Base-by-base conservation (phyloP, 1,140 invertebrate species). In the Habropoda laboriosa region DNA sequence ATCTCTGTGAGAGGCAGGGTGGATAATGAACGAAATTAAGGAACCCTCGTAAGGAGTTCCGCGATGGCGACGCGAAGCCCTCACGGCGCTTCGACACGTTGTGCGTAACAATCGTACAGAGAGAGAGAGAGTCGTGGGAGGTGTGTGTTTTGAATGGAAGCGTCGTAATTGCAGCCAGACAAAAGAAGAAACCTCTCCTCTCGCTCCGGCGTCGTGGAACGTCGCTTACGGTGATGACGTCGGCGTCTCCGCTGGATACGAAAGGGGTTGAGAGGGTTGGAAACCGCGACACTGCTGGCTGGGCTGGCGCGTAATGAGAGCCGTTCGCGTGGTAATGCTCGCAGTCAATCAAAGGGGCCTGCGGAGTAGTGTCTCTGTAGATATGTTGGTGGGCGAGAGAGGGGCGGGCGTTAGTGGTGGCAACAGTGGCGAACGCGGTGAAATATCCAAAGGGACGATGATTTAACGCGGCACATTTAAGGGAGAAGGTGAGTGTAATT, bases 131-230 rank as follows among this genome's bases (percentile, higher is more conserved):
- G n/a, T n/a, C n/a, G n/a, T n/a, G n/a, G n/a, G n/a, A 30, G 77
- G 77, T 63, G 58, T 61, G 79, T 84, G 82, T 82, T 88, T 85
- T 81, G 66, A 85, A 88, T 85, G 81, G 79, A 35, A 83, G 76
- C 76, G 76, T 55, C 78, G 75, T 88, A 88, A 89, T 89, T 87
- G 83, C 79, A 12, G 60, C 24, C 60, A 76, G 87, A 89, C 85
- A 83, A 88, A 88, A 87, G 85, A 87, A 81, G 60, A 42, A 70
- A 58, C 79, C 75, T 35, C 38, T 24, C 35, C 24, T 40, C 38
- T 58, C 47, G 3, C 16, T 1, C 10, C n/a, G 24, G 60, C 45
- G 66, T 82, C 40, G 51, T 49, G 73, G 75, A 79, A 79, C 64
- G 82, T 83, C 70, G 76, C 32, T 71, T 67, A 71, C 49, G 60